These are phyloP conservation scores for Heliconius melpomene DNA, from an alignment of 1,140 invertebrate species.

Conservation along the genomic window DNA sequence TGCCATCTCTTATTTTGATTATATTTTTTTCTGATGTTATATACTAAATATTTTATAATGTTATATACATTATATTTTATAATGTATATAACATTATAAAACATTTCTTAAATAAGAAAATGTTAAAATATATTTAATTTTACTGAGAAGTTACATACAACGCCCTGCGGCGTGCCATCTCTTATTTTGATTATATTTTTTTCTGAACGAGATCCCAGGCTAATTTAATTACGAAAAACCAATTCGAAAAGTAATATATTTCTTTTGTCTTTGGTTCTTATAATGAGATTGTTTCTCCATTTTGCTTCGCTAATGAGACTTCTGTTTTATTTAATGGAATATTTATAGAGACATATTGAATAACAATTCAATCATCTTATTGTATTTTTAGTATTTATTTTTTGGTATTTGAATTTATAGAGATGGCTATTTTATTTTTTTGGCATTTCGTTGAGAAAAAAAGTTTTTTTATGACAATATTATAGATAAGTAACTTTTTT, in stretches of 20 bases:
- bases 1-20: neutral
- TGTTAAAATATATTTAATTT: neutral
- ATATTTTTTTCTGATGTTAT: neutral
- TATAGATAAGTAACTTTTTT: too few species aligned
- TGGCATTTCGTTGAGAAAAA: too few species aligned
- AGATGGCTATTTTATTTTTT: neutral
- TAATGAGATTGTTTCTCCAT: slow-evolving; percentile 13
- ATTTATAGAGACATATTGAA: neutral
- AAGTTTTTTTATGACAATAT: too few species aligned
- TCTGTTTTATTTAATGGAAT: slow-evolving; percentile 6
- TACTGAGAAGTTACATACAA: neutral
- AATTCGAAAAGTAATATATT: slow-evolving; percentile 13
- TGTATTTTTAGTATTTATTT: neutral
- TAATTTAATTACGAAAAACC: slow-evolving; percentile 15
- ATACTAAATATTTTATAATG: too few species aligned
- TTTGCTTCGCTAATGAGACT: slow-evolving; percentile 3
- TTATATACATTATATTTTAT: too few species aligned
- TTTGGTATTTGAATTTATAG: neutral
- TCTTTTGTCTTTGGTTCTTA: slow-evolving; percentile 8
- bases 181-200: neutral
- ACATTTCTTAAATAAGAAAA: too few species aligned
- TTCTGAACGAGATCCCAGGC: neutral
- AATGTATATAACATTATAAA: too few species aligned
- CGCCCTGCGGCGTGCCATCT: neutral
- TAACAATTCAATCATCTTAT: neutral